phyloP scores from a whole-genome alignment of 2,888 invertebrate species.

The Polyommatus iphigenia region DNA sequence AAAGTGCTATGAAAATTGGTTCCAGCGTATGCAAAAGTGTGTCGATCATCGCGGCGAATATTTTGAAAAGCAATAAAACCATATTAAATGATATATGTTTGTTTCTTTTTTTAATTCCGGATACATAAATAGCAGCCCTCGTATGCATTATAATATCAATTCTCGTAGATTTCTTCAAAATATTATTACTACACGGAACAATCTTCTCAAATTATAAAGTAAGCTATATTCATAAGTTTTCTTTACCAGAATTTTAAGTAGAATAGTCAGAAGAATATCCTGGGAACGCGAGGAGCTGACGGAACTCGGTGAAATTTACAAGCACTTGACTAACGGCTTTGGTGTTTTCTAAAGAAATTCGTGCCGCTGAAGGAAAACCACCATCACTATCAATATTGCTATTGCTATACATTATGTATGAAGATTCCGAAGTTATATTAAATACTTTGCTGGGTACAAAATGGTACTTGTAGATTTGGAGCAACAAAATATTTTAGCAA shows the following conservation, averaged over 20 bases:
- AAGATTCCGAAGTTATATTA: no score
- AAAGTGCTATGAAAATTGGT: no score
- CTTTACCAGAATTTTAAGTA: neutral
- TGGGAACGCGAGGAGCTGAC: neutral
- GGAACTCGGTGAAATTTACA: slow-evolving; percentile 9
- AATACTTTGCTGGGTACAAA: no score
- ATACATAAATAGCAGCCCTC: no score
- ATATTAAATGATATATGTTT: no score
- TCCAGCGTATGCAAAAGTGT: no score
- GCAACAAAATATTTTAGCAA: no score
- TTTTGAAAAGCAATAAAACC: no score
- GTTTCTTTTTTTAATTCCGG: no score
- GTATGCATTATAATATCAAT: no score
- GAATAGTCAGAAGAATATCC: neutral
- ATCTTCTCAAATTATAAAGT: neutral
- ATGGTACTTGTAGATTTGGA: no score
- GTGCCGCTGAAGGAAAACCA: neutral
- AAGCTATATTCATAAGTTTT: neutral
- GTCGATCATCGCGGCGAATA: no score
- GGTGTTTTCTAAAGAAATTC: neutral
- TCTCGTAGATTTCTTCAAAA: neutral
- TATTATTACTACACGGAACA: neutral
- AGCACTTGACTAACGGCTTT: neutral
- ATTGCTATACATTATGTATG: neutral
- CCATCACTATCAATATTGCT: neutral